Conservation (phyloP, 2,888 invertebrate species). For the Drosophila melanosoma region DNA sequence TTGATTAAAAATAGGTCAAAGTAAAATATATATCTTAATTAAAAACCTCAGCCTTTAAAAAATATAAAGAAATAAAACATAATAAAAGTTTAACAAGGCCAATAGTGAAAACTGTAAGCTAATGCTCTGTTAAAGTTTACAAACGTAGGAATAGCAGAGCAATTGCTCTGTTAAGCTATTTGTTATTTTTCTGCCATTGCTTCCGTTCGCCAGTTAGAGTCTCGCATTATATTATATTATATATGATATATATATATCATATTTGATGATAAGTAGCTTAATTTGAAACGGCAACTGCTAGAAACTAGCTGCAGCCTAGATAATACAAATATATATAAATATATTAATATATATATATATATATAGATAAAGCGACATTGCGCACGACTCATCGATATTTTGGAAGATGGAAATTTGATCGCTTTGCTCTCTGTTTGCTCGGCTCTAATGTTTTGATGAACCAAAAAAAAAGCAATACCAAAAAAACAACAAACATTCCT, state of each 20-base stretch:
- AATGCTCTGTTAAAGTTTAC: neutral
- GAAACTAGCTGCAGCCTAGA: neutral
- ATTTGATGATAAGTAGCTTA: neutral
- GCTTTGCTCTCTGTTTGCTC: conserved; percentile 30
- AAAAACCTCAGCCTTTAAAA: neutral
- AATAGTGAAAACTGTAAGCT: neutral
- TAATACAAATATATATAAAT: neutral
- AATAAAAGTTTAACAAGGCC: neutral
- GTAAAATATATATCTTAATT: neutral
- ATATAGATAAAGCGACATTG: conserved; percentile 27
- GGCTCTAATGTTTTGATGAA: conserved; percentile 56
- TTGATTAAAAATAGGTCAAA: neutral
- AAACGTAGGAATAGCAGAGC: neutral
- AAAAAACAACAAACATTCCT: conserved; percentile 11
- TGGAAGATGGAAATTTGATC: conserved; percentile 72
- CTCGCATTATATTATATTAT: neutral
- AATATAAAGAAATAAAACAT: neutral
- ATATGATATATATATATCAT: neutral
- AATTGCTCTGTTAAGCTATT: neutral
- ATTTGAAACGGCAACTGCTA: neutral
- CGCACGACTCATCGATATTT: conserved; percentile 71
- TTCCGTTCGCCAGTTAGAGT: neutral
- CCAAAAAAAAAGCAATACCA: conserved; percentile 24
- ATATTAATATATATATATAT: neutral
- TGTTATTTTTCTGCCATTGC: neutral